A percentile compares a stretch with the other conserved stretches of the same genome.
Evolutionary conservation across 2,113 vertebrate species (phyloP).

Genomic region (Notothenia coriiceps): DNA sequence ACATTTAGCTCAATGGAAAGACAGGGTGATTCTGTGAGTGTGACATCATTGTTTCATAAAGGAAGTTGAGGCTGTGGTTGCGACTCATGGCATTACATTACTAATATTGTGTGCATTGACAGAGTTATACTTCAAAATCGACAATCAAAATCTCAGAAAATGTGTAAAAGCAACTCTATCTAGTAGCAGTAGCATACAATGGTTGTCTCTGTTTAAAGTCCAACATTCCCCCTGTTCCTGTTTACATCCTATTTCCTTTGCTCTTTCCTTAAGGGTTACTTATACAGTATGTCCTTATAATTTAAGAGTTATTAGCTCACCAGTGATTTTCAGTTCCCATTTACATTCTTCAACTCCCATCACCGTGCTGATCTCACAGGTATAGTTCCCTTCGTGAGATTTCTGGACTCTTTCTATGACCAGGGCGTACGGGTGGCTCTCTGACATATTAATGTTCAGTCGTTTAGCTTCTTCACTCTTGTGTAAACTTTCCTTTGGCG

Average conservation of each 20-base stretch:
- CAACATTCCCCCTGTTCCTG: not conserved
- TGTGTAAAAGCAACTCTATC: not conserved
- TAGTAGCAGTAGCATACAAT: not conserved
- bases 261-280: not conserved
- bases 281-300: not conserved
- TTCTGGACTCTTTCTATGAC: slow-evolving; percentile 23
- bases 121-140: not conserved
- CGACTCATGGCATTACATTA: not conserved
- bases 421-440: not conserved
- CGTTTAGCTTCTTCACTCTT: accelerated
- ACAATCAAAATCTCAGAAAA: not conserved
- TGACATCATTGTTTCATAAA: not conserved
- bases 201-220: not conserved
- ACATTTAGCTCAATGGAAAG: not conserved
- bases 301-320: slow-evolving; percentile 12
- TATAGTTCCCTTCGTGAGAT: slow-evolving; percentile 66
- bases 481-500: accelerated
- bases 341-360: accelerated
- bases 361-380: not conserved
- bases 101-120: no score
- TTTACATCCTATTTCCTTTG: not conserved
- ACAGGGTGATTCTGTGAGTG: not conserved
- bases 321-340: slow-evolving; percentile 58
- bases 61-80: not conserved
- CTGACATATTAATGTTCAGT: not conserved